Percentiles rank a stretch among this genome's conserved stretches.
Conservation (phyloP, 1,140 invertebrate species). For the Drosophila hydei region DNA sequence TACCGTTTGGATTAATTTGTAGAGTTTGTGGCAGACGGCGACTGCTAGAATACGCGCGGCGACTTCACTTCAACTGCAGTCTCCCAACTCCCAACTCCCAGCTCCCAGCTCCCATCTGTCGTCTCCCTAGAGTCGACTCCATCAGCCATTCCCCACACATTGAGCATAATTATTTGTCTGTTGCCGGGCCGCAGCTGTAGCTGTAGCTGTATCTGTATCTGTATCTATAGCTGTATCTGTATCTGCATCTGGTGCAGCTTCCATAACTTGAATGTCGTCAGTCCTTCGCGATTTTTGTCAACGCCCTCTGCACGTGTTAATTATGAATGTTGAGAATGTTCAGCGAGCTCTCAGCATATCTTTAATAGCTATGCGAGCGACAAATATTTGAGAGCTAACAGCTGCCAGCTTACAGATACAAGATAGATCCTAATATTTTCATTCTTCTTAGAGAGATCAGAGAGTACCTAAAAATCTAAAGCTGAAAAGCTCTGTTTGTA, state of each 20-base stretch:
- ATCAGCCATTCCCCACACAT: conserved; percentile 10
- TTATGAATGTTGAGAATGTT: conserved; percentile 55
- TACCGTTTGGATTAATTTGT: conserved; percentile 79
- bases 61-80: background rate
- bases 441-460: too few species aligned
- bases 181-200: conserved; percentile 16
- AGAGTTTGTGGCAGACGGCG: conserved; percentile 45
- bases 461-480: too few species aligned
- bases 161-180: conserved; percentile 50
- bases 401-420: background rate
- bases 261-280: conserved; percentile 18
- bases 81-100: background rate
- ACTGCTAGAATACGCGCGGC: conserved; percentile 1
- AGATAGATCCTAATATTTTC: too few species aligned
- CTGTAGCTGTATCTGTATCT: conserved; percentile 18
- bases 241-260: conserved; percentile 15
- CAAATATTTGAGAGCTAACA: conserved; percentile 8
- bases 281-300: conserved; percentile 12
- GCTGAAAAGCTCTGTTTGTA: too few species aligned
- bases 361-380: conserved; percentile 6
- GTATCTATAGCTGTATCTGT: conserved; percentile 8
- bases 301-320: conserved; percentile 44
- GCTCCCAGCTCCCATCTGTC: conserved; percentile 6
- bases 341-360: conserved; percentile 5
- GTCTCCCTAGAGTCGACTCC: conserved; percentile 4